Evolutionary conservation across 2,797 vertebrate genomes (phyloP), one percentile per base, ranked within the genome.

Genomic region (Lindbergichthys nudifrons): DNA sequence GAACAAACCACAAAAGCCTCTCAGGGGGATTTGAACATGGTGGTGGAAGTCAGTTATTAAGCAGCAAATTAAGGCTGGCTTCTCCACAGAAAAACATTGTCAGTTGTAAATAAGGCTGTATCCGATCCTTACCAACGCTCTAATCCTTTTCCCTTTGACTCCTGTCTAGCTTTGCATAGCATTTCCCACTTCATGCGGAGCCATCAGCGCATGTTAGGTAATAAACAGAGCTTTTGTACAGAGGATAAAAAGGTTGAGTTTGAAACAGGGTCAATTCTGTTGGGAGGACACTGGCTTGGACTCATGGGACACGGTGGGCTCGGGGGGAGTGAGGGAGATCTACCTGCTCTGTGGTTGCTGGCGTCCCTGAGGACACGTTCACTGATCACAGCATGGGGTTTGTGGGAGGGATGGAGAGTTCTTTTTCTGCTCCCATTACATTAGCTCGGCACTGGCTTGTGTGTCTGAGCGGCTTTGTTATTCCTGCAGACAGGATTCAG

Each of bases 1-100:
- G 92, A 96, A 95, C 95, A 94, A 95, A 96, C 93, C 88, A 84
- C 91, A 85, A 81, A 93, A 90, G 92, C 86, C 93, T 95, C 96
- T 94, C 93, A 32, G 92, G 96, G 95, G 95, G 92, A 83, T 93
- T 94, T 93, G 72, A 94, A 95, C 95, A 94, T 74, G 82, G 84
- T 79, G 73, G 93, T 87, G 94, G 93, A 96, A 96, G 96, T 96
- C 96, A 95, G 96, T 97, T 97, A 97, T 97, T 97, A 96, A 96
- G 95, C 95, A 95, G 96, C 95, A 96, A 96, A 97, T 97, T 95
- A 96, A 89, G 88, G 92, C 85, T 74, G 82, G 93, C 92, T 95
- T 94, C 92, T 93, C 88, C 74, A 78, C 77, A 90, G 89, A 90
- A 90, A 94, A 94, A 93, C 87, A 90, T 77, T 75, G 94, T 91